Base-by-base conservation (phyloP, 2,113 vertebrate genomes). In the Silurus glanis region DNA sequence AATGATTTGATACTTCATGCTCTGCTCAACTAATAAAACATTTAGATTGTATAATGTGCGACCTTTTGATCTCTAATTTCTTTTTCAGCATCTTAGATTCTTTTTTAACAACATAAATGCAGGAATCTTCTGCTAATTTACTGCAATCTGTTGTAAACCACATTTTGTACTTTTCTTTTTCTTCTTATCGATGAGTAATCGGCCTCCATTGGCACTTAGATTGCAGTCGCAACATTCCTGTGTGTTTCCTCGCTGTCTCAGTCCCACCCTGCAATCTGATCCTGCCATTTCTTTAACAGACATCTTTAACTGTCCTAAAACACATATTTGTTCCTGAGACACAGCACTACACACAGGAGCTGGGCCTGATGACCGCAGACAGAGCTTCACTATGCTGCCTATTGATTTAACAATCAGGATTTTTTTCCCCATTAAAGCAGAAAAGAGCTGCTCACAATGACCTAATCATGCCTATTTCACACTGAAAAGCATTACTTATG, bases 291-390 rank as follows among this genome's bases (percentile, higher is more conserved):
- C 17, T 69, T 80, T 80, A 45, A 80, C 23, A 37, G 28, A 79
- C 37, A 80, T 25, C 51, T 67, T 80, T 55, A 28, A 66, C 61
- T 4, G 37, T 67, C 62, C 61, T 80, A 28, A 23, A 21, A 47
- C 55, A 45, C 59, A 49, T 23, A 25, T 69, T 28, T 55, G 28
- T 75, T 45, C 51, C 71, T 59, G 53, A 21, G 58, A 76, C 21
- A n/a, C 75, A 51, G 62, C 47, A 37, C 64, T 78, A 76, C 87
- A 87, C 80, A 84, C 23, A 82, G 64, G 56, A 74, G n/a, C 55
- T 17, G 51, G 87, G 67, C 76, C 80, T 83, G 87, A 90, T 89
- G 82, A 84, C 74, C 64, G 67, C 59, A 74, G 23, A 53, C 83
- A 71, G 64, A 62, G 83, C 78, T 75, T 81, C 66, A 82, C 71